Percentiles rank a stretch among this genome's conserved stretches.
These are phyloP conservation scores for Orthosia gothica DNA, from an alignment of 2,888 invertebrate genomes.

Conservation along the genomic window DNA sequence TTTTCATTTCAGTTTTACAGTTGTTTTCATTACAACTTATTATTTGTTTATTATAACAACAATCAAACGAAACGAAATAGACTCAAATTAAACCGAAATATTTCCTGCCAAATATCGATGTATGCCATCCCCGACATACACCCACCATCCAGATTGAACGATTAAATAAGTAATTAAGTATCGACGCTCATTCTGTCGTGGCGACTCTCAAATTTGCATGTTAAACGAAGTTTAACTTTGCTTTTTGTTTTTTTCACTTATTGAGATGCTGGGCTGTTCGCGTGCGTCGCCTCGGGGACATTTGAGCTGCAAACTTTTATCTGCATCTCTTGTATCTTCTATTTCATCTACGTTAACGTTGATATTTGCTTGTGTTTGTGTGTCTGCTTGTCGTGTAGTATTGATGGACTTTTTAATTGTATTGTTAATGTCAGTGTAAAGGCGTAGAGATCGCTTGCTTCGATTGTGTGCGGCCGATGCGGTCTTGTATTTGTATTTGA, in stretches of 20 bases:
- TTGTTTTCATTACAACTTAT: not conserved
- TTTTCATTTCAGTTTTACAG: not conserved
- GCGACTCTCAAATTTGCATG: conserved; percentile 91
- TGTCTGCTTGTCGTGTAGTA: conserved; percentile 64
- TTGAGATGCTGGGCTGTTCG: conserved; percentile 86
- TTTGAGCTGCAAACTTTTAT: conserved; percentile 57
- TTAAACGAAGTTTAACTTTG: conserved; percentile 90
- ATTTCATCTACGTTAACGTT: conserved; percentile 69
- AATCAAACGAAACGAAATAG: not conserved
- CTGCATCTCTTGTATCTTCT: conserved; percentile 54
- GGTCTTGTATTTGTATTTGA: conserved; percentile 76
- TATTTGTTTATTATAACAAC: not conserved
- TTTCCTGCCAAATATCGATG: conserved; percentile 19
- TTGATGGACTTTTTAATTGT: conserved; percentile 90
- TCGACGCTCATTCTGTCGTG: conserved; percentile 90
- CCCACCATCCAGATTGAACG: conserved; percentile 89
- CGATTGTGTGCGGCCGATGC: conserved; percentile 87
- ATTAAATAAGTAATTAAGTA: conserved; percentile 91
- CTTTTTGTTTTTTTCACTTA: conserved; percentile 88
- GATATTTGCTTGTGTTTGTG: conserved; percentile 49
- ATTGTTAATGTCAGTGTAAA: conserved; percentile 89
- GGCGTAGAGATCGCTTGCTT: conserved; percentile 90
- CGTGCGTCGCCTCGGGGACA: conserved; percentile 85
- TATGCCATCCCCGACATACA: conserved; percentile 71
- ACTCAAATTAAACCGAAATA: conserved; percentile 17